These are phyloP conservation scores for Periophthalmus magnuspinnatus DNA, from an alignment of 2,797 vertebrate genomes.

Conservation along the genomic window DNA sequence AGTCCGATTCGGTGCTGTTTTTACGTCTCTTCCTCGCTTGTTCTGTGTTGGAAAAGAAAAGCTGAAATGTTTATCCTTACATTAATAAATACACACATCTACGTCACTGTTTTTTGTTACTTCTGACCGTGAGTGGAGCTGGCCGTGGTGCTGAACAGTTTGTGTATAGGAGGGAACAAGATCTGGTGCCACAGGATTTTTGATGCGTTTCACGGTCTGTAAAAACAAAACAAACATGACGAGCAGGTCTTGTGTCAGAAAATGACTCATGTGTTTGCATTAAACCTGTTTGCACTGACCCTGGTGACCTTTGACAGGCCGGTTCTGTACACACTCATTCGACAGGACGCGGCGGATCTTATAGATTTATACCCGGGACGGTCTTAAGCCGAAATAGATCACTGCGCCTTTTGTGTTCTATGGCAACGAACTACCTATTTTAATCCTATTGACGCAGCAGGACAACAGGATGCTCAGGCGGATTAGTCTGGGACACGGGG, in stretches of 20 bases:
- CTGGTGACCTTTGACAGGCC: background rate
- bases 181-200: too few relatives aligned
- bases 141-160: slow-evolving; percentile 14
- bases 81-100: too few relatives aligned
- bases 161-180: background rate
- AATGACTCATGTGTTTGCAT: background rate
- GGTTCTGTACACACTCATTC: background rate
- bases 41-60: background rate
- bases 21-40: background rate
- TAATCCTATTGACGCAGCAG: slow-evolving; percentile 65
- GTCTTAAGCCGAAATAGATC: slow-evolving; percentile 48
- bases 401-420: slow-evolving; percentile 25
- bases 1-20: background rate
- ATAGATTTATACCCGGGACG: slow-evolving; percentile 48
- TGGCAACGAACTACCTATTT: slow-evolving; percentile 26
- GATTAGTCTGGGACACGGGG: slow-evolving; percentile 39
- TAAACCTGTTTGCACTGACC: background rate
- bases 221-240: background rate
- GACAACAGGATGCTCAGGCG: slow-evolving; percentile 28
- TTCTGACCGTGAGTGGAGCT: slow-evolving; percentile 4
- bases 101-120: background rate
- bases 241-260: background rate
- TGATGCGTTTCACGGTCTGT: background rate
- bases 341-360: slow-evolving; percentile 23
- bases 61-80: too few relatives aligned